phyloP scores from a whole-genome alignment of 2,888 invertebrate species.

The Polymixis flavicincta region DNA sequence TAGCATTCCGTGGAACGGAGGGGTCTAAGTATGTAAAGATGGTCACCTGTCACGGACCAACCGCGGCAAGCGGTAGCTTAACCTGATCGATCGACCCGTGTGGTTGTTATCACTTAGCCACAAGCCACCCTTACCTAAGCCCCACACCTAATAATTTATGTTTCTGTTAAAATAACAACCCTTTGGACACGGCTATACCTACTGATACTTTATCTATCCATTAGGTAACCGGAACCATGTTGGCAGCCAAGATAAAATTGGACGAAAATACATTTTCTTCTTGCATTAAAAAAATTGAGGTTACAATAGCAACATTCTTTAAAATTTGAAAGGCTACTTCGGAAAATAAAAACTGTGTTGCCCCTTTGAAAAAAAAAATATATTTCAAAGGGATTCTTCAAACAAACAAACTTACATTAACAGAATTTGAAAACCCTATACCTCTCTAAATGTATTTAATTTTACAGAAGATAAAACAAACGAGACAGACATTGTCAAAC shows the following conservation, averaged over 20 bases:
- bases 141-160: no score
- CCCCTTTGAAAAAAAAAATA: not conserved
- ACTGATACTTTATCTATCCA: not conserved
- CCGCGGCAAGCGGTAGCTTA: no score
- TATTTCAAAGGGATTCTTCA: conserved; percentile 28
- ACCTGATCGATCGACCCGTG: no score
- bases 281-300: not conserved
- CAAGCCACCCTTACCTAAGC: no score
- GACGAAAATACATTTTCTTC: not conserved
- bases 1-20: no score
- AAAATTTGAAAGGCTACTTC: not conserved
- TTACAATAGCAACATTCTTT: not conserved
- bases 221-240: not conserved
- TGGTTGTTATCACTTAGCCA: no score
- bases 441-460: conserved; percentile 31
- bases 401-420: conserved; percentile 21
- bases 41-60: no score
- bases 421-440: conserved; percentile 7
- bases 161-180: not conserved
- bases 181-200: not conserved
- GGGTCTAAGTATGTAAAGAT: no score
- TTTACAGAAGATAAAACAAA: conserved; percentile 26
- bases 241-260: conserved; percentile 1
- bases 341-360: not conserved
- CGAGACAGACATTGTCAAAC: conserved; percentile 31